Base-by-base conservation (phyloP, 2,888 invertebrate species). In the Philonicus albiceps region DNA sequence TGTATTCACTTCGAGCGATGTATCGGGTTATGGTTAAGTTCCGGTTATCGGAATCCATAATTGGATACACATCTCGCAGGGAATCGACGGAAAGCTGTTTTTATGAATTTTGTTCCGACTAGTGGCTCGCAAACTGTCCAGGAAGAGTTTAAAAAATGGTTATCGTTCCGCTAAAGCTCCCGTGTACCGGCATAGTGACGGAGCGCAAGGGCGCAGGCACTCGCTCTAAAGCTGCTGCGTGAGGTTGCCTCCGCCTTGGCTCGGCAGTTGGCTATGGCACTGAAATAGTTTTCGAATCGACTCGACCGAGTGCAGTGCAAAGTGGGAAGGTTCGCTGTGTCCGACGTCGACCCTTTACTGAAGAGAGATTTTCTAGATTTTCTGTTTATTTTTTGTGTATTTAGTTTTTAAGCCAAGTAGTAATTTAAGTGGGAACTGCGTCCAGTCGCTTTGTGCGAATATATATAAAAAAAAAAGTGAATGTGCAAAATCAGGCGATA, bases 361-460 rank as follows among this genome's bases (percentile, higher is more conserved):
- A 80, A 5, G n/a, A 83, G 53, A 83, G 53, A 27, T 64, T 27
- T 64, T 64, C 27, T 64, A 64, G 11, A 11, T 64, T 49, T 49
- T 83, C 64, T 83, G 31, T 83, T 64, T 53, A 16, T 80, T 64
- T 55, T 31, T 83, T 64, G 22, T 83, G 64, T 55, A 64, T 64
- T 34, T 64, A 19, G 31, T 64, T 64, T 64, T 43, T 43, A 31
- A 64, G 5, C 19, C 31, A 83, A 64, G 34, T 13, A 19, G 11
- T 22, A 37, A 37, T 34, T 64, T 8, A 27, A 49, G 49, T 13
- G 30, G 78, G 49, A 27, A 16, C 78, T 49, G 78, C 5, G 5
- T n/a, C 11, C 74, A 74, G 19, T 74, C 34, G 34, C 16, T 34
- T 2, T 8, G 30, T 34, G 34, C 3, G 6, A 19, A 49, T 49